phyloP scores from a whole-genome alignment of 2,113 vertebrate genomes.

The Campylomormyrus tamandua region DNA sequence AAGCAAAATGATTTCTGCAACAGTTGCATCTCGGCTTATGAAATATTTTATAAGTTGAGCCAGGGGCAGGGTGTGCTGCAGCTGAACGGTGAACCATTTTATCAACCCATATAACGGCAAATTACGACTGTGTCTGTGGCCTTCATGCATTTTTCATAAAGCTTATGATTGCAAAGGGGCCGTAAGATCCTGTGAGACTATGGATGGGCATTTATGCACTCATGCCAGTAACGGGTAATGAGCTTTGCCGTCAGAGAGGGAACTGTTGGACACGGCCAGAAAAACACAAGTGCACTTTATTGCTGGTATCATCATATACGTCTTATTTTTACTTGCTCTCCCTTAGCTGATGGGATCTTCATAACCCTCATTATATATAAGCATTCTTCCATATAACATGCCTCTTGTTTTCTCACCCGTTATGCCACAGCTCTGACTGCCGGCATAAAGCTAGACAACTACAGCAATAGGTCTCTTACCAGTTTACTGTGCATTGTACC shows the following conservation, averaged over 20 bases:
- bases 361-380: neutral
- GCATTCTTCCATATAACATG: neutral
- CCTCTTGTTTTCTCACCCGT: neutral
- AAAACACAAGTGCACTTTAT: neutral
- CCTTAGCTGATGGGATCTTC: neutral
- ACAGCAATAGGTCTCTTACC: neutral
- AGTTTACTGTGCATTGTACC: neutral
- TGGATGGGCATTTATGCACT: neutral
- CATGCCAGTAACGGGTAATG: neutral
- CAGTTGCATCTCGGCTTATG: neutral
- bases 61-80: neutral
- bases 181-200: neutral
- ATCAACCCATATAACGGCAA: neutral
- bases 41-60: neutral
- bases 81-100: neutral
- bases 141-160: conserved; percentile 22
- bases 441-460: neutral
- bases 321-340: neutral
- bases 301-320: neutral
- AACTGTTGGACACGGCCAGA: neutral
- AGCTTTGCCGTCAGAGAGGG: neutral
- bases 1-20: neutral
- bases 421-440: neutral
- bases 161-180: conserved; percentile 14
- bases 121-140: conserved; percentile 7